phyloP scores from a whole-genome alignment of 2,797 vertebrate genomes.

The Molossus alvarezi region DNA sequence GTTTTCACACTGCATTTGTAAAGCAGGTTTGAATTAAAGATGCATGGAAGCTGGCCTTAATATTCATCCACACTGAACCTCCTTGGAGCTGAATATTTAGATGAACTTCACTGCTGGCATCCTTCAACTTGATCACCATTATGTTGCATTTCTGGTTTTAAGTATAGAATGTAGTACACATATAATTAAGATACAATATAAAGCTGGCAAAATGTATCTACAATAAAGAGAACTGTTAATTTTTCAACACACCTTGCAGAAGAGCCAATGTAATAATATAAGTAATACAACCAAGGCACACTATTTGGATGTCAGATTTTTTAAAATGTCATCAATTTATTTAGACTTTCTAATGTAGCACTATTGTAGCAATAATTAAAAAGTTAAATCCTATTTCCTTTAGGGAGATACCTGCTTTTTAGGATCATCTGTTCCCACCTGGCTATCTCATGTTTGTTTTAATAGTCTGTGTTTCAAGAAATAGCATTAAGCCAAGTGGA shows the following conservation, averaged over 20 bases:
- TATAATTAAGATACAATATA: slow-evolving; percentile 38
- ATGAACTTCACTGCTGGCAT: background rate
- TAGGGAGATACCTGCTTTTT: background rate
- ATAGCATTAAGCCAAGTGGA: background rate
- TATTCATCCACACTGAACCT: background rate
- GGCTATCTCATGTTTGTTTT: background rate
- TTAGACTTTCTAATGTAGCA: background rate
- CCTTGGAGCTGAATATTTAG: slow-evolving; percentile 31
- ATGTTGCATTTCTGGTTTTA: slow-evolving; percentile 11
- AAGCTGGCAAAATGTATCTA: background rate
- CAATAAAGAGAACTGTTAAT: background rate
- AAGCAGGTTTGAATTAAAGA: slow-evolving; percentile 36
- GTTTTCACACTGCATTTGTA: slow-evolving; percentile 29
- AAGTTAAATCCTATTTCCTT: background rate
- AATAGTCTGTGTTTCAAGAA: slow-evolving; percentile 17
- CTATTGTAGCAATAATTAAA: background rate
- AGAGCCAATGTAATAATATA: background rate
- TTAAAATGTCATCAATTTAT: background rate
- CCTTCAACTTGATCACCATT: background rate
- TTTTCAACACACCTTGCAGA: background rate
- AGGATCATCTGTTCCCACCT: background rate
- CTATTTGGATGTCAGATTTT: background rate
- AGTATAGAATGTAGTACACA: background rate
- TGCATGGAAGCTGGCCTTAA: slow-evolving; percentile 21
- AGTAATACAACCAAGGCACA: background rate